phyloP scores from a whole-genome alignment of 2,888 invertebrate species.

The Diplazon laetatorius region DNA sequence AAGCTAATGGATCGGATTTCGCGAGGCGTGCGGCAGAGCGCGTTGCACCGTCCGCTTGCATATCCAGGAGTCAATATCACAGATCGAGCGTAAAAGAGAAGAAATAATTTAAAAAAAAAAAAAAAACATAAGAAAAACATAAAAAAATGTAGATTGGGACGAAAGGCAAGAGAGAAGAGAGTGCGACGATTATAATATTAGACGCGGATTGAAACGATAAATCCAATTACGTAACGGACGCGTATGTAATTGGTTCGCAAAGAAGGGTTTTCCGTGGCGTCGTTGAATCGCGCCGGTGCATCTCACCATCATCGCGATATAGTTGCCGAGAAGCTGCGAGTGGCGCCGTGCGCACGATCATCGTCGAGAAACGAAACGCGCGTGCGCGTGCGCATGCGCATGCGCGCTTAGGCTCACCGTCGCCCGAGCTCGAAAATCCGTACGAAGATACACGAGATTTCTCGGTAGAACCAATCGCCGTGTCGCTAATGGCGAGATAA shows the following conservation, averaged over 20 bases:
- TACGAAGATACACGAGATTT: slow-evolving; percentile 58
- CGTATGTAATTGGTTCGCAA: slow-evolving; percentile 73
- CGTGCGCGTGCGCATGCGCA: too few relatives aligned
- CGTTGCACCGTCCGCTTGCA: slow-evolving; percentile 15
- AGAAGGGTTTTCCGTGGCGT: slow-evolving; percentile 59
- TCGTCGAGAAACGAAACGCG: slow-evolving; percentile 22
- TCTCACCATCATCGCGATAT: neutral
- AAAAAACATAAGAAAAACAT: neutral
- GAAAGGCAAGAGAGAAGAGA: slow-evolving; percentile 23
- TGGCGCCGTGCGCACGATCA: neutral
- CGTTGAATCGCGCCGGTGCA: neutral
- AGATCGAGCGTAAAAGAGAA: neutral
- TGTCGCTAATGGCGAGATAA: slow-evolving; percentile 67
- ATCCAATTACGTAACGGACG: slow-evolving; percentile 74
- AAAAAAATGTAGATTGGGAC: slow-evolving; percentile 23
- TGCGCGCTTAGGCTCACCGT: too few relatives aligned
- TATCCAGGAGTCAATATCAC: slow-evolving; percentile 41
- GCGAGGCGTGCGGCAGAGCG: slow-evolving; percentile 54
- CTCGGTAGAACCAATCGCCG: slow-evolving; percentile 62
- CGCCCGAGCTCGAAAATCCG: slow-evolving; percentile 1
- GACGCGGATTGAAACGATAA: slow-evolving; percentile 67
- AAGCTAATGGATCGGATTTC: slow-evolving; percentile 77
- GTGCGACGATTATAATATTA: slow-evolving; percentile 14
- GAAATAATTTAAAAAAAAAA: neutral
- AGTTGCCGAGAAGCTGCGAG: slow-evolving; percentile 19